Conservation (phyloP, 2,888 invertebrate genomes). For the Schizaphis graminum region DNA sequence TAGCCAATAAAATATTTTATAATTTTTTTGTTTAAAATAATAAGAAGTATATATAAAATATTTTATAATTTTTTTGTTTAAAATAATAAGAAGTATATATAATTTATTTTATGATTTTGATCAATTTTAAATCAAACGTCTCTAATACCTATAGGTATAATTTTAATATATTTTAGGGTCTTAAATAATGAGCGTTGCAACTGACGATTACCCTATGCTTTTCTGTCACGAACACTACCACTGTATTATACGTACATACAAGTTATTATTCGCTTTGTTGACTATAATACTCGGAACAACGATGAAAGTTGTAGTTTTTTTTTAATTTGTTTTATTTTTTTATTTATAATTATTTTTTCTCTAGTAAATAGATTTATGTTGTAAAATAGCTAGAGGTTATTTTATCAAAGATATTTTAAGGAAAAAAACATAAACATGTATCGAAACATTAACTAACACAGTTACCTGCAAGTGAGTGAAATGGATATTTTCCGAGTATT, state of each 20-base stretch:
- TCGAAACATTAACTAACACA: not conserved
- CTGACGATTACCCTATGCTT: not conserved
- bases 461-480: not conserved
- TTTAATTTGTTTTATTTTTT: not conserved
- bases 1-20: not conserved
- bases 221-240: not conserved
- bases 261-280: constrained; percentile 12
- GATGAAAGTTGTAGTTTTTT: not conserved
- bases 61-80: not conserved
- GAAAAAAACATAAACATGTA: not conserved
- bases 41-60: not conserved
- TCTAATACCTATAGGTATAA: not conserved
- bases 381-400: not conserved
- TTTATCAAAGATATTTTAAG: not conserved
- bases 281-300: not conserved
- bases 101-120: not conserved
- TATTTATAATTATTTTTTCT: not conserved
- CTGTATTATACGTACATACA: not conserved
- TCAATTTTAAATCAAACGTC: not conserved
- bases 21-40: not conserved
- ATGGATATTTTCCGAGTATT: not conserved
- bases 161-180: not conserved
- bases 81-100: not conserved
- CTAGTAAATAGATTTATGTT: not conserved
- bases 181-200: not conserved